Evolutionary conservation across 1,140 invertebrate genomes (phyloP).

Genomic region (Drosophila subpulchrella): DNA sequence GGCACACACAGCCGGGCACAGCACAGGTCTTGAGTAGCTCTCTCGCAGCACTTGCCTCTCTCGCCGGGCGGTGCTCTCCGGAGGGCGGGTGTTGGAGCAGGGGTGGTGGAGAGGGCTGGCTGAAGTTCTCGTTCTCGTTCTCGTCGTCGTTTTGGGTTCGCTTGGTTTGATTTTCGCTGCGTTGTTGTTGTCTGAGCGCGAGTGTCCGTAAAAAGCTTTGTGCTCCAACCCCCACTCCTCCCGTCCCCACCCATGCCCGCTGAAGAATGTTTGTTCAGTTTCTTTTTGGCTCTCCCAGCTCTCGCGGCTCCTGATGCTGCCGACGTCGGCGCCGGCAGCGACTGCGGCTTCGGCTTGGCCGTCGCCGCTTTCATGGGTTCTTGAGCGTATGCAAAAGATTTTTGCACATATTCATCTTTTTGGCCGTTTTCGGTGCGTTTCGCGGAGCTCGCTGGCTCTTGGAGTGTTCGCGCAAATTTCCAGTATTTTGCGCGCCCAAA

Average conservation of each 20-base stretch:
- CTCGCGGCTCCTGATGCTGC: conserved; percentile 34
- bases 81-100: conserved; percentile 3
- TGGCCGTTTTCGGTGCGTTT: conserved; percentile 85
- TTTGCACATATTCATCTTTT: conserved; percentile 85
- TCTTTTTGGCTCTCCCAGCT: conserved; percentile 52
- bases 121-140: conserved; percentile 3
- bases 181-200: conserved; percentile 70
- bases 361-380: conserved; percentile 75
- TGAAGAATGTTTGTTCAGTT: conserved; percentile 30
- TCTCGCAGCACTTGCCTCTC: conserved; percentile 51
- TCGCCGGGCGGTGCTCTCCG: conserved; percentile 16
- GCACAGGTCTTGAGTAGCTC: conserved; percentile 41
- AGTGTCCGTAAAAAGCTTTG: conserved; percentile 73
- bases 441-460: conserved; percentile 68
- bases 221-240: conserved; percentile 37
- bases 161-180: conserved; percentile 64
- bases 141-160: conserved; percentile 65
- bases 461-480: conserved; percentile 53
- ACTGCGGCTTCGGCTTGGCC: conserved; percentile 54
- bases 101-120: neutral
- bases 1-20: conserved; percentile 14
- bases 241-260: neutral
- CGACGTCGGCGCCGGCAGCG: conserved; percentile 41
- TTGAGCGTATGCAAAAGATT: conserved; percentile 84
- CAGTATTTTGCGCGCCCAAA: conserved; percentile 70